phyloP scores from a whole-genome alignment of 2,888 invertebrate species.

The Dynastes tityus region DNA sequence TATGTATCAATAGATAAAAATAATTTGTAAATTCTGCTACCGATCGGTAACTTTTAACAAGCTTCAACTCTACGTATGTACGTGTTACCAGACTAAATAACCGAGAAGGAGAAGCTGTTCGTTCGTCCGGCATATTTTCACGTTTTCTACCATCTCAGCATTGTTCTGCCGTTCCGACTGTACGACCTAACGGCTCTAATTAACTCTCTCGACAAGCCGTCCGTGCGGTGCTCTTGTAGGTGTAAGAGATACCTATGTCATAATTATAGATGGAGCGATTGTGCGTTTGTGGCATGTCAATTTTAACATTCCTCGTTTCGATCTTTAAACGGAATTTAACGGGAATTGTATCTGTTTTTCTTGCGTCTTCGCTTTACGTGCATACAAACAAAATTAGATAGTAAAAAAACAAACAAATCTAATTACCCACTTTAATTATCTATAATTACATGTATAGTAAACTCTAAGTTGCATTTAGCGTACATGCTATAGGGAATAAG shows the following conservation, averaged over 20 bases:
- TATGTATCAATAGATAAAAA: no score
- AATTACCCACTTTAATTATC: slow-evolving; percentile 7
- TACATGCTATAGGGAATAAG: no score
- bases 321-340: slow-evolving; percentile 37
- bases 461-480: no score
- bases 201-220: slow-evolving; percentile 40
- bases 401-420: not conserved
- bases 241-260: slow-evolving; percentile 42
- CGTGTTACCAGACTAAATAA: not conserved
- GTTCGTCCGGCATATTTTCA: slow-evolving; percentile 43
- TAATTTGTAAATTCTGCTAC: not conserved
- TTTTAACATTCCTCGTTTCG: slow-evolving; percentile 32
- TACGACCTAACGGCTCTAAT: slow-evolving; percentile 44
- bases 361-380: slow-evolving; percentile 4
- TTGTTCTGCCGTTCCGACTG: slow-evolving; percentile 41
- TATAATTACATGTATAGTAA: not conserved
- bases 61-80: not conserved
- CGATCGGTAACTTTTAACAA: not conserved
- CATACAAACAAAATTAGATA: not conserved
- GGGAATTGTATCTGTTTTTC: slow-evolving; percentile 26
- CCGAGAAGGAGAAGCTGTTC: not conserved
- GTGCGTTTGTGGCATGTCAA: slow-evolving; percentile 33
- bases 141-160: slow-evolving; percentile 34
- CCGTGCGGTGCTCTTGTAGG: slow-evolving; percentile 41
- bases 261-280: slow-evolving; percentile 42